These are phyloP conservation scores for Drosophila yakuba DNA, from an alignment of 1,140 invertebrate genomes.

Conservation along the genomic window DNA sequence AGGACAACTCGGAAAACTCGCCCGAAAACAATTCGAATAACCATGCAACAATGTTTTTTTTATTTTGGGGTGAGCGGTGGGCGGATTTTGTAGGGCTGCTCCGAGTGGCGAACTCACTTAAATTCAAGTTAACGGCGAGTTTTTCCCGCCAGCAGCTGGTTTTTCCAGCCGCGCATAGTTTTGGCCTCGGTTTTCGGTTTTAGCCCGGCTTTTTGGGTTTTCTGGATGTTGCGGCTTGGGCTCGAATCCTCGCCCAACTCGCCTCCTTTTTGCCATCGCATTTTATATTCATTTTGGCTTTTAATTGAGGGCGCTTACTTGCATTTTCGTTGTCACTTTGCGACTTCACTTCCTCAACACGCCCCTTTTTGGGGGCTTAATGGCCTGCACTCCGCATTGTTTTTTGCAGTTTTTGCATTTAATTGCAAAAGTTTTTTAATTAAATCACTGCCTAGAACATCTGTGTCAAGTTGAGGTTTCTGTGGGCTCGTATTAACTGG, in stretches of 20 bases:
- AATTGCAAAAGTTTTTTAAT: constrained; percentile 83
- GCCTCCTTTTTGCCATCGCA: constrained; percentile 43
- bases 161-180: constrained; percentile 40
- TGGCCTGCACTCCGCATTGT: constrained; percentile 40
- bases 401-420: constrained; percentile 72
- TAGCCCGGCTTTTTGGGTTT: constrained; percentile 43
- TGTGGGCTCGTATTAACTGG: constrained; percentile 34
- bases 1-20: background rate
- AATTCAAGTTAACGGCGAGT: constrained; percentile 54
- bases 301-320: constrained; percentile 79
- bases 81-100: too few species aligned
- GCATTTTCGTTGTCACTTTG: constrained; percentile 80
- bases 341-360: constrained; percentile 40
- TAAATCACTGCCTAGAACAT: constrained; percentile 78
- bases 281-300: constrained; percentile 77
- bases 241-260: background rate
- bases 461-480: constrained; percentile 72
- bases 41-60: constrained; percentile 17
- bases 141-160: constrained; percentile 42
- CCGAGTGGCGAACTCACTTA: constrained; percentile 46
- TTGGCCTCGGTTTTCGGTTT: constrained; percentile 52
- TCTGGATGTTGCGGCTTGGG: constrained; percentile 56
- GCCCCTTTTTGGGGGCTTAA: constrained; percentile 21
- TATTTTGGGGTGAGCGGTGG: background rate
- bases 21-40: constrained; percentile 32